Evolutionary conservation across 1,140 invertebrate genomes (phyloP), one percentile per base, ranked within the genome.

Genomic region (Archegozetes longisetosus): DNA sequence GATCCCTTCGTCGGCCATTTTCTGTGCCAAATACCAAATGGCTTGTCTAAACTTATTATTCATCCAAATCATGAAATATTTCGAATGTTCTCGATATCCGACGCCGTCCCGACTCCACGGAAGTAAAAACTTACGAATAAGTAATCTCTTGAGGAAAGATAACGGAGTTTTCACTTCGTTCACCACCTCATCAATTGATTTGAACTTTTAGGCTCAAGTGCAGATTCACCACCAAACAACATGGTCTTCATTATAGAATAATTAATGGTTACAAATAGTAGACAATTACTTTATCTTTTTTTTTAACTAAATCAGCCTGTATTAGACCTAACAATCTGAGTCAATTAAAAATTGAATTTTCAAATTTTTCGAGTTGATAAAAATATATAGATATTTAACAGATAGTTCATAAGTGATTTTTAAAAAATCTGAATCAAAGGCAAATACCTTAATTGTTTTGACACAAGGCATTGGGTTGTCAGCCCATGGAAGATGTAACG

Each of bases 401-500:
- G n/a, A n/a, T n/a, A n/a, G n/a, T n/a, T n/a, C n/a, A n/a, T n/a
- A n/a, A n/a, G n/a, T n/a, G n/a, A n/a, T n/a, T n/a, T n/a, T n/a
- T n/a, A n/a, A n/a, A n/a, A n/a, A n/a, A n/a, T n/a, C n/a, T n/a
- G n/a, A n/a, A n/a, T n/a, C n/a, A n/a, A n/a, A n/a, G n/a, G n/a
- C 49, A 61, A 67, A n/a, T 74, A 54, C 77, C 75, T 71, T 84
- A 79, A 3, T 85, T 3, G 79, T 77, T 46, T 69, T 70, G 59
- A 86, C 77, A 12, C 86, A 71, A 48, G 75, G 73, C 32, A 76
- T 71, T 1, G 81, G 80, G 49, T 82, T 76, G 58, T 80, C 71
- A 6, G 69, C 70, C 85, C 85, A 87, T 1, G 83, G 79, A 61
- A 80, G 77, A 2, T 77, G 75, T 2, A 69, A 68, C 0, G 85